Evolutionary conservation across 2,888 invertebrate genomes (phyloP), one percentile per base, ranked within the genome.

Genomic region (Agonopterix heracliana): DNA sequence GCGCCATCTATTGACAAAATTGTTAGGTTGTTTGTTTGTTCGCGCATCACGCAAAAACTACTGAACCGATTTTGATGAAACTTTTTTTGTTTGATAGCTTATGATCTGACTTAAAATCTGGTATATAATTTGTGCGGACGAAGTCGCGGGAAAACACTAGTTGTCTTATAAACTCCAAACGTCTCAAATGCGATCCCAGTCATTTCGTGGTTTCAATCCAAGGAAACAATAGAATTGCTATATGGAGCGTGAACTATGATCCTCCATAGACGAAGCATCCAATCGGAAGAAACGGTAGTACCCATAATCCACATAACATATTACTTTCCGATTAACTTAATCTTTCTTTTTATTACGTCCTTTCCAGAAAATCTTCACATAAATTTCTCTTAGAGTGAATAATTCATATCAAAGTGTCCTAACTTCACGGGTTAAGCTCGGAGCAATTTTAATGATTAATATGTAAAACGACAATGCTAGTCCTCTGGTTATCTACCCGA

Each of bases 371-470:
- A 26, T 26, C n/a, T 10, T 38, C 38, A 38, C n/a, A 38, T 38
- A n/a, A 38, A n/a, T 38, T 38, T 10, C 10, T n/a, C 41, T 5
- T 41, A 12, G 12, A 11, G 41, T 41, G 46, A 46, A 52, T 52
- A 47, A 52, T 46, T 52, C 45, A 52, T 44, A 14, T 12, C 11
- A 35, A 43, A 46, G 13, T 43, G 46, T 36, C 63, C 55, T 54
- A 66, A 69, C 62, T 63, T 64, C 64, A 56, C 54, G 64, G 63
- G 55, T 54, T 57, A 63, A 63, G 69, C 67, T 60, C 43, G 60
- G 67, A 26, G 68, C 61, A 73, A 72, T 75, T 76, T 74, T 67
- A 78, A 78, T 80, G 78, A 80, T 77, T 78, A 78, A 80, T 81
- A 76, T 67, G 63, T 64, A 63, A 59, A 68, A 66, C 66, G 73